phyloP scores from a whole-genome alignment of 1,140 invertebrate genomes.

The Aphis gossypii region DNA sequence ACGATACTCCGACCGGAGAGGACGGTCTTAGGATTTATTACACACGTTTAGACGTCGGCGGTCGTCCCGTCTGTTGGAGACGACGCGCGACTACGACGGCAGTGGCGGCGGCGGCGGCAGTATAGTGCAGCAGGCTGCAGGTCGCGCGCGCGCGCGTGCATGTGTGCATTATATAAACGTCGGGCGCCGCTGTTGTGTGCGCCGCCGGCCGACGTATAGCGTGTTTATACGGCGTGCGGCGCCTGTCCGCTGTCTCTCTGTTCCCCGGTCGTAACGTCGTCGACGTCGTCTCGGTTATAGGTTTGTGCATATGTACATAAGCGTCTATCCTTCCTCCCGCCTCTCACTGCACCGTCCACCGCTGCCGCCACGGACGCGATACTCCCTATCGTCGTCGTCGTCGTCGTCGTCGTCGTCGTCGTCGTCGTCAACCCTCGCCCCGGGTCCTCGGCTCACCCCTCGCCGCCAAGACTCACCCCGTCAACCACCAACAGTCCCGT shows the following conservation, averaged over 20 bases:
- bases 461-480: not conserved
- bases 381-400: not conserved
- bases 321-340: not conserved
- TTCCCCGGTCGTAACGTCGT: constrained; percentile 17
- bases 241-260: constrained; percentile 42
- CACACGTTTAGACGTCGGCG: no score
- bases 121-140: not conserved
- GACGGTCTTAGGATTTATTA: constrained; percentile 31
- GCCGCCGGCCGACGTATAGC: not conserved
- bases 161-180: constrained; percentile 39
- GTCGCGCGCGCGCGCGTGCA: not conserved
- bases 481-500: no score
- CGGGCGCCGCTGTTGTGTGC: constrained; percentile 41
- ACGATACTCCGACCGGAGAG: not conserved
- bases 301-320: not conserved
- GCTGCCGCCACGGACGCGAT: not conserved
- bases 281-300: not conserved
- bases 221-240: constrained; percentile 26
- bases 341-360: not conserved
- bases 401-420: not conserved
- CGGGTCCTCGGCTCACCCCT: not conserved
- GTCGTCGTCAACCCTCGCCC: not conserved
- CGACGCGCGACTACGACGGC: not conserved
- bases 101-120: not conserved
- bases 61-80: not conserved